phyloP scores from a whole-genome alignment of 1,140 invertebrate species.

The Lepidotrigona ventralis region DNA sequence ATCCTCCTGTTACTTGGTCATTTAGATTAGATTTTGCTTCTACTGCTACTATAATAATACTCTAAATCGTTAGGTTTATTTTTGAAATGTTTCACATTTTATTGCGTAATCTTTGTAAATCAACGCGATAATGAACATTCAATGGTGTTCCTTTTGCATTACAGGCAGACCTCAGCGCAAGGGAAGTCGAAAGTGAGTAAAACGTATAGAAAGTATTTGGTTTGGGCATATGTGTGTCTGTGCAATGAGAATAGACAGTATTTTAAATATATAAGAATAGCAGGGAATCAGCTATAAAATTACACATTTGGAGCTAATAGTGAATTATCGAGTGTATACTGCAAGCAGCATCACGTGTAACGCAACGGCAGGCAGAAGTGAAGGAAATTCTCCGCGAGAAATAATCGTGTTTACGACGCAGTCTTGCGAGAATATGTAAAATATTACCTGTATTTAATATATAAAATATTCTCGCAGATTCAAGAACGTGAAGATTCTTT shows the following conservation, averaged over 20 bases:
- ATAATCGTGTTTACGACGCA: not conserved
- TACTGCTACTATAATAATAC: not conserved
- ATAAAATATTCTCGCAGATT: not conserved
- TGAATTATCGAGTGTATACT: slow-evolving; percentile 38
- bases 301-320: not conserved
- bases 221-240: slow-evolving; percentile 5
- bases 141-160: slow-evolving; percentile 65
- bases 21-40: not conserved
- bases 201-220: slow-evolving; percentile 15
- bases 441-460: too few relatives aligned
- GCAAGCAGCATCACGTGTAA: slow-evolving; percentile 3
- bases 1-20: not conserved
- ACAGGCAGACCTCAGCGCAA: slow-evolving; percentile 86
- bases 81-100: not conserved
- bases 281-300: not conserved
- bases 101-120: not conserved
- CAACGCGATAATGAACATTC: not conserved
- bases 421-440: too few relatives aligned
- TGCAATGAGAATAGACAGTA: not conserved
- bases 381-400: not conserved
- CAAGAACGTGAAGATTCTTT: not conserved
- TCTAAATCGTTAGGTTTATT: not conserved
- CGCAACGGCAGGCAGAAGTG: slow-evolving; percentile 2
- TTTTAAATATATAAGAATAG: not conserved
- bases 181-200: slow-evolving; percentile 88